These are phyloP conservation scores for Hemibagrus wyckioides DNA, from an alignment of 2,113 vertebrate species.

Conservation along the genomic window DNA sequence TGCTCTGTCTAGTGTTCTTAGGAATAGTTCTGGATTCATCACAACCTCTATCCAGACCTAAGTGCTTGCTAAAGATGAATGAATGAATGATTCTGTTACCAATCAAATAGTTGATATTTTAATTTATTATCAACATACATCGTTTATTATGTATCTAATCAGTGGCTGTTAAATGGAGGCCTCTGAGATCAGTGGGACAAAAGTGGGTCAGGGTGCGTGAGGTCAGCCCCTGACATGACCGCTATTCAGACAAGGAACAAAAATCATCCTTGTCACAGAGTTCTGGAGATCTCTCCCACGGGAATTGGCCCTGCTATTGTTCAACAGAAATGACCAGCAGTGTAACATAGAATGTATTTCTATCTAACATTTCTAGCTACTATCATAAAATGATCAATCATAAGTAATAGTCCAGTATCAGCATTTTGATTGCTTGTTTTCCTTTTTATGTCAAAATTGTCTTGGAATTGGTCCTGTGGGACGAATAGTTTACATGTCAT, in stretches of 20 bases:
- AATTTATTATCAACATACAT: constrained; percentile 58
- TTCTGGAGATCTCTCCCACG: constrained; percentile 2
- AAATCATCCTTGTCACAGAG: constrained; percentile 47
- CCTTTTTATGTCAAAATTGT: not conserved
- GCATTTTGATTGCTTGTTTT: not conserved
- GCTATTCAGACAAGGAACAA: constrained; percentile 52
- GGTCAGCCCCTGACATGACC: constrained; percentile 39
- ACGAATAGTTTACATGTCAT: not conserved
- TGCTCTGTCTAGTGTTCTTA: not conserved
- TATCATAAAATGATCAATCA: not conserved
- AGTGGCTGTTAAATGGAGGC: constrained; percentile 54
- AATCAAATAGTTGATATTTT: constrained; percentile 57
- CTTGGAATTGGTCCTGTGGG: not conserved
- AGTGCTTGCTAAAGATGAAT: not conserved
- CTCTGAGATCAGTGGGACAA: constrained; percentile 60
- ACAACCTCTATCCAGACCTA: not conserved
- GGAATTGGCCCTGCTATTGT: constrained; percentile 4
- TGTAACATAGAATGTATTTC: not conserved
- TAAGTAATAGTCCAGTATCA: not conserved
- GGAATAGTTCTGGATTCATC: not conserved
- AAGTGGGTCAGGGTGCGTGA: constrained; percentile 46
- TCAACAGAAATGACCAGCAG: not conserved
- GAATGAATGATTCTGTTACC: not conserved
- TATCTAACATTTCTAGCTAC: not conserved
- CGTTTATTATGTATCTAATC: constrained; percentile 63